phyloP scores from a whole-genome alignment of 2,888 invertebrate species.

The Ophraella communa region DNA sequence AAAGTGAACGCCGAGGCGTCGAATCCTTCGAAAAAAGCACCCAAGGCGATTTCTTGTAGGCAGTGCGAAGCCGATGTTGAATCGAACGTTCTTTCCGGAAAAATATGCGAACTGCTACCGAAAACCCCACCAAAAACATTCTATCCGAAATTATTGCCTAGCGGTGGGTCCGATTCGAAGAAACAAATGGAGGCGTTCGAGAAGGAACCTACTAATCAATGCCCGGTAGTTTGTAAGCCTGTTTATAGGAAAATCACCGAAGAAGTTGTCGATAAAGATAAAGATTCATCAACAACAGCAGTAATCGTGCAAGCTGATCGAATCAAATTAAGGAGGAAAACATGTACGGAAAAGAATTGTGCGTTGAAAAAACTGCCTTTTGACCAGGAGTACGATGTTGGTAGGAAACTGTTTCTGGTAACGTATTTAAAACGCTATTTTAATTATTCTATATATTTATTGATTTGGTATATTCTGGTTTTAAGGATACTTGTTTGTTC shows the following conservation, averaged over 20 bases:
- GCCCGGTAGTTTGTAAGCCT: too few relatives aligned
- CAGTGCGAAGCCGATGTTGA: conserved; percentile 4
- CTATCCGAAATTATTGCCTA: not conserved
- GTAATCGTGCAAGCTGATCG: too few relatives aligned
- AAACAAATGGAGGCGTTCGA: too few relatives aligned
- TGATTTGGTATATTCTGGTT: too few relatives aligned
- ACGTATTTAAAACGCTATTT: not conserved
- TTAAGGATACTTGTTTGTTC: too few relatives aligned
- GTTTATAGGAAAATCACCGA: too few relatives aligned
- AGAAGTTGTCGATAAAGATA: too few relatives aligned
- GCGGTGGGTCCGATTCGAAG: not conserved
- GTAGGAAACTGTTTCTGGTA: not conserved
- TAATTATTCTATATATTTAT: too few relatives aligned
- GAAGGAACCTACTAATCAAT: too few relatives aligned
- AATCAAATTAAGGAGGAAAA: not conserved
- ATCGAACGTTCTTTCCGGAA: conserved; percentile 6
- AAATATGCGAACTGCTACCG: conserved; percentile 10
- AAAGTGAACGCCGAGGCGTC: conserved; percentile 27
- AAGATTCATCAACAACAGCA: too few relatives aligned
- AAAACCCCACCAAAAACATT: not conserved
- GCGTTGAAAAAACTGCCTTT: not conserved
- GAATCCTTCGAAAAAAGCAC: conserved; percentile 17
- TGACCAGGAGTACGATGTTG: not conserved
- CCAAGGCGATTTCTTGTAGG: conserved; percentile 12
- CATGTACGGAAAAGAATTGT: not conserved